Base-by-base conservation (phyloP, 2,888 invertebrate species). In the Acanthosepion lycidas region DNA sequence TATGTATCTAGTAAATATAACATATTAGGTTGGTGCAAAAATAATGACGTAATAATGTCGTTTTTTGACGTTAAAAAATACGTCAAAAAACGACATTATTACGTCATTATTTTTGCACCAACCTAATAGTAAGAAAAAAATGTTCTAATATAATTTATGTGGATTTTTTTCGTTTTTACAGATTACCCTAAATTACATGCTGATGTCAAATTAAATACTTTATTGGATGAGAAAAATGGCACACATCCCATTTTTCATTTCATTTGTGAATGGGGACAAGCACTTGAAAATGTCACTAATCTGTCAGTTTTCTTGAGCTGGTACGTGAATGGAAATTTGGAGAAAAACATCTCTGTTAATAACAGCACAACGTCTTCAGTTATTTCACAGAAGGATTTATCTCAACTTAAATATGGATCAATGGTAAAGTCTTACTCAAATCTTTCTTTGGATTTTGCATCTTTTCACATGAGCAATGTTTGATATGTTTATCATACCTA, bases 371-470 rank as follows among this genome's bases (percentile, higher is more conserved):
- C 20, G 20, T 26, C 5, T 94, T 64, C 64, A n/a, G n/a, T 9
- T 18, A 23, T 94, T 64, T 26, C 28, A 18, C 94, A 94, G 48
- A 64, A 48, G 48, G 3, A 94, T 33, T 42, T 94, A 28, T 18
- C 55, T 48, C 33, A 94, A n/a, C 55, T 94, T 55, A 48, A 42
- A 33, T 94, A 94, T 94, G 94, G 94, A 33, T 94, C 94, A 42
- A 28, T 26, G 18, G 94, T 94, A 94, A 94, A 64, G 42, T n/a
- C 51, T 0, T 15, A 23, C 28, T 64, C 15, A 23, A 48, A 26
- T 92, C 20, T 92, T 59, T 59, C 6, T 23, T 59, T 59, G 23
- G 23, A 23, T 59, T 59, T 59, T 20, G 20, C 23, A 20, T 59
- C 59, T 23, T 6, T 59, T 59, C 59, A 59, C 6, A 23, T 59